These are phyloP conservation scores for Listronotus oregonensis DNA, from an alignment of 1,140 invertebrate species.

Conservation along the genomic window DNA sequence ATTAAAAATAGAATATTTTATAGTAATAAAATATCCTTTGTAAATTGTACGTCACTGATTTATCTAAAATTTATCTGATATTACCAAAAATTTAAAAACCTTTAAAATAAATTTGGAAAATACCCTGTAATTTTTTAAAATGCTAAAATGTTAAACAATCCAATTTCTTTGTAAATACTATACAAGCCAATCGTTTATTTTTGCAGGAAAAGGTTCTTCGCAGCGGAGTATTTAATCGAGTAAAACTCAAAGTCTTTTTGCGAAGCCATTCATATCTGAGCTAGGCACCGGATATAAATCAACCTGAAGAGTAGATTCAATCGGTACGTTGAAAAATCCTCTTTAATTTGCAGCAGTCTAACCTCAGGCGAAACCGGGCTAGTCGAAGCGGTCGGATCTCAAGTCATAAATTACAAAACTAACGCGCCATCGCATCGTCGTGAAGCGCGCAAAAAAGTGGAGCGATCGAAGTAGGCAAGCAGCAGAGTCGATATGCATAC, in stretches of 20 bases:
- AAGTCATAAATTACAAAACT: slow-evolving; percentile 47
- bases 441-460: slow-evolving; percentile 24
- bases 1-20: too few relatives aligned
- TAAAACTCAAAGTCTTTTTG: slow-evolving; percentile 21
- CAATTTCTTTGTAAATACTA: too few relatives aligned
- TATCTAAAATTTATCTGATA: too few relatives aligned
- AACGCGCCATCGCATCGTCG: slow-evolving; percentile 16
- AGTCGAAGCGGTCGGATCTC: slow-evolving; percentile 36
- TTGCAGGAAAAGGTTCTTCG: too few relatives aligned
- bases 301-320: slow-evolving; percentile 50
- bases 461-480: slow-evolving; percentile 24
- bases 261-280: slow-evolving; percentile 34
- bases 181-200: too few relatives aligned
- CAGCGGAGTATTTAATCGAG: too few relatives aligned
- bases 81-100: too few relatives aligned
- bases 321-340: slow-evolving; percentile 53
- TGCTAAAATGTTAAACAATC: too few relatives aligned
- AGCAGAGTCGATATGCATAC: slow-evolving; percentile 24
- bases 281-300: slow-evolving; percentile 45
- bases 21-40: too few relatives aligned
- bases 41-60: too few relatives aligned
- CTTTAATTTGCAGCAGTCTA: slow-evolving; percentile 52
- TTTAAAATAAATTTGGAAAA: too few relatives aligned
- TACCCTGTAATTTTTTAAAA: too few relatives aligned
- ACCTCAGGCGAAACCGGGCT: slow-evolving; percentile 43